Evolutionary conservation across 2,888 invertebrate species (phyloP).

Genomic region (Chesias legatella): DNA sequence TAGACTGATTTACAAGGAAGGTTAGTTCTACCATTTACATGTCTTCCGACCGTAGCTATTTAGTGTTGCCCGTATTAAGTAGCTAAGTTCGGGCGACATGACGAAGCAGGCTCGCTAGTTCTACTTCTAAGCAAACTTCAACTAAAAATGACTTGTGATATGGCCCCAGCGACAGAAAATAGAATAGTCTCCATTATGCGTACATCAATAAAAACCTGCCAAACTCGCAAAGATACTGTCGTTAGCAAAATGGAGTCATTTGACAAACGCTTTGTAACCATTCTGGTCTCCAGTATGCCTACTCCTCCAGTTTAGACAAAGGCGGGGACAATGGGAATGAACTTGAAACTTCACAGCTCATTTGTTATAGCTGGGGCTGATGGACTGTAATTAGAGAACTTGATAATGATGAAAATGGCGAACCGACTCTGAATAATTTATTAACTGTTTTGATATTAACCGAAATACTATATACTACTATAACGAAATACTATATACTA

Average conservation of each 20-base stretch:
- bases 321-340: slow-evolving; percentile 24
- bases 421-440: no score
- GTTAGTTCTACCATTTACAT: no score
- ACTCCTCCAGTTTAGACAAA: slow-evolving; percentile 4
- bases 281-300: slow-evolving; percentile 8
- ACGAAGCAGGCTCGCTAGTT: no score
- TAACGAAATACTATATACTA: no score
- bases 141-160: no score
- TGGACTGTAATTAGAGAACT: slow-evolving; percentile 22
- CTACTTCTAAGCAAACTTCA: no score
- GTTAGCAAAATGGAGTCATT: slow-evolving; percentile 45
- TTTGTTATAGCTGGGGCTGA: slow-evolving; percentile 27
- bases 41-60: no score
- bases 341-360: slow-evolving; percentile 27
- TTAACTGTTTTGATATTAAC: no score
- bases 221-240: slow-evolving; percentile 49
- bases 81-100: no score
- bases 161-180: slow-evolving; percentile 11
- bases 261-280: slow-evolving; percentile 20
- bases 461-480: no score
- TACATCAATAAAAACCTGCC: slow-evolving; percentile 31
- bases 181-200: slow-evolving; percentile 26
- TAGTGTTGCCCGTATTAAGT: no score
- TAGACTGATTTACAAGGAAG: no score
- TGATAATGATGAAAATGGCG: slow-evolving; percentile 4